Evolutionary conservation across 2,113 vertebrate species (phyloP).

Genomic region (Spea multiplicata): DNA sequence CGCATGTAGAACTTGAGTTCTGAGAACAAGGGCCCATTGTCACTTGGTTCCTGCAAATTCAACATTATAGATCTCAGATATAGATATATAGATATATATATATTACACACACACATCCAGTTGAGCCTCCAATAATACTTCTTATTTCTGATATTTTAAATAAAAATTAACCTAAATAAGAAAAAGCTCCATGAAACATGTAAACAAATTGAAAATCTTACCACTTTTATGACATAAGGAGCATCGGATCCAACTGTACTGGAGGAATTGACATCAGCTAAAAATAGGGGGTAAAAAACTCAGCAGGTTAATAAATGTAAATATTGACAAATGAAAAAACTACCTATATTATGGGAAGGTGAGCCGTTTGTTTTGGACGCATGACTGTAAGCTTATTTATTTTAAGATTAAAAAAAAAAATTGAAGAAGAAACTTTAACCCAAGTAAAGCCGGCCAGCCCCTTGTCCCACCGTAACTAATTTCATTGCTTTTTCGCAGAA

Average conservation of each 20-base stretch:
- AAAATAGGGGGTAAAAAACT: background rate
- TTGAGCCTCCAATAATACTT: no score
- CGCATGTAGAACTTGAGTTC: slow-evolving; percentile 96
- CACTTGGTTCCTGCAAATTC: slow-evolving; percentile 85
- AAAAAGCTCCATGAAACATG: no score
- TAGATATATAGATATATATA: no score
- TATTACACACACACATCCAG: no score
- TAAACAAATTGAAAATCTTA: slow-evolving; percentile 62
- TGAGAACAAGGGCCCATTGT: slow-evolving; percentile 93
- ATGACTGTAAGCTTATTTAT: no score
- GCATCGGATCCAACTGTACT: slow-evolving; percentile 74
- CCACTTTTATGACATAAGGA: slow-evolving; percentile 93
- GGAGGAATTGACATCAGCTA: slow-evolving; percentile 77
- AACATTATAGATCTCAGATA: background rate
- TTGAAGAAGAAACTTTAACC: slow-evolving; percentile 69
- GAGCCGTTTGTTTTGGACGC: no score
- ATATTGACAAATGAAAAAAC: background rate
- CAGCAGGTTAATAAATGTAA: background rate
- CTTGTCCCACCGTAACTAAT: slow-evolving; percentile 81
- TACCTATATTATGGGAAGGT: no score
- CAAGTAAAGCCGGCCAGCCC: slow-evolving; percentile 88
- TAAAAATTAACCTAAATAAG: no score
- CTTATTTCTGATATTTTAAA: no score
- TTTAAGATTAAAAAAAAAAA: no score
- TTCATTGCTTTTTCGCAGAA: slow-evolving; percentile 84